A percentile compares a stretch with the other conserved stretches of the same genome.
Conservation (phyloP, 2,113 vertebrate species). For the Bubo bubo region DNA sequence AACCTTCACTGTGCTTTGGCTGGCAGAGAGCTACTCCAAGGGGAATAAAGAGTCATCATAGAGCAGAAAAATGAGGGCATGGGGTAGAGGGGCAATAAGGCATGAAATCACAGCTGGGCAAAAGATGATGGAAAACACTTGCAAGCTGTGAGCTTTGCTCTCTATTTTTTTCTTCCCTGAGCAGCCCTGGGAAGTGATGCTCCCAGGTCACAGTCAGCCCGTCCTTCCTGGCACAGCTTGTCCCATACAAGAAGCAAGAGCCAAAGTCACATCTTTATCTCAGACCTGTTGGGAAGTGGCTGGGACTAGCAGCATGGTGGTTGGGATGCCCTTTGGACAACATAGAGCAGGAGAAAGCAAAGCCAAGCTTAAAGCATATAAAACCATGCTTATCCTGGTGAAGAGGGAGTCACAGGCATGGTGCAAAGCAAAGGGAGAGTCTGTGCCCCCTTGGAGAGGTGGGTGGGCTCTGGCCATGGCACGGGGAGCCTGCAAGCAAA, state of each 20-base stretch:
- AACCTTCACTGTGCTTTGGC: background rate
- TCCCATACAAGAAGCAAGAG: background rate
- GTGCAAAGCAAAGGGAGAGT: background rate
- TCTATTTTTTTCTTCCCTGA: background rate
- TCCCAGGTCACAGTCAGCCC: background rate
- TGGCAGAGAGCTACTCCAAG: background rate
- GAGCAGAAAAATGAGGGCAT: conserved; percentile 8
- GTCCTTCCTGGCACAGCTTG: background rate
- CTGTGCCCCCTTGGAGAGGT: background rate
- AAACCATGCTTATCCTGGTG: background rate
- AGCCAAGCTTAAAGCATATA: background rate
- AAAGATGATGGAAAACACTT: background rate
- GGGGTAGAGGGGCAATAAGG: background rate
- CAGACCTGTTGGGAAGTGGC: background rate
- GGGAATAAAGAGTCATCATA: background rate
- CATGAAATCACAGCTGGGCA: background rate
- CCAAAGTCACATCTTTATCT: background rate
- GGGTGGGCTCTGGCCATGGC: background rate
- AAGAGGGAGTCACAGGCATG: accelerated
- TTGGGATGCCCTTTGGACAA: background rate
- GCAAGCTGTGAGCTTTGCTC: background rate
- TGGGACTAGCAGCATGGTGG: background rate
- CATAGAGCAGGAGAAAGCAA: background rate
- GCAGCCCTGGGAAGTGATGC: background rate
- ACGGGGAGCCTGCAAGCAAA: background rate